These are phyloP conservation scores for Pholis gunnellus DNA, from an alignment of 2,113 vertebrate genomes.

Conservation along the genomic window DNA sequence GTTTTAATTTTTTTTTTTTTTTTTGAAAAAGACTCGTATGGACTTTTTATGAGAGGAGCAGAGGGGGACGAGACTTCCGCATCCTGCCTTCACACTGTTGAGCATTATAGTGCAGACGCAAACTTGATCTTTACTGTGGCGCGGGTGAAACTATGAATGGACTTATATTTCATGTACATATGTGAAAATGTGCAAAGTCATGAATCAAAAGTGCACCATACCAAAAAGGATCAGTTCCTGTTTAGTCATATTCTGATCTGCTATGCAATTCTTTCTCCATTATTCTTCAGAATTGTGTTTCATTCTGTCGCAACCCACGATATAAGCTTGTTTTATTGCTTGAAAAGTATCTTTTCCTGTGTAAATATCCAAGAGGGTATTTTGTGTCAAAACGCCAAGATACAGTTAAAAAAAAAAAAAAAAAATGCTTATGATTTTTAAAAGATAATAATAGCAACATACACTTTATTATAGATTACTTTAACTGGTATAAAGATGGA, in stretches of 20 bases:
- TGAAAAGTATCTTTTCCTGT: conserved; percentile 86
- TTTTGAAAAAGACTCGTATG: conserved; percentile 60
- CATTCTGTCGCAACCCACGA: conserved; percentile 85
- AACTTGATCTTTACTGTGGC: conserved; percentile 77
- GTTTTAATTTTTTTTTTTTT: conserved; percentile 61
- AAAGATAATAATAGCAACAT: conserved; percentile 80
- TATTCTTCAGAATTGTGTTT: conserved; percentile 86
- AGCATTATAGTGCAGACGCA: conserved; percentile 75
- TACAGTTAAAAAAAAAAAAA: conserved; percentile 39
- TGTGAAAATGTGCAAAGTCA: conserved; percentile 81
- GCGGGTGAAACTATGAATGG: conserved; percentile 82
- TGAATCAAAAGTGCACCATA: conserved; percentile 87
- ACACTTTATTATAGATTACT: conserved; percentile 88
- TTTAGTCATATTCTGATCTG: conserved; percentile 90
- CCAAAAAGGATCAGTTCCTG: conserved; percentile 88
- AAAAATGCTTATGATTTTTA: conserved; percentile 87
- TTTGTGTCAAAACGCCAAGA: conserved; percentile 87
- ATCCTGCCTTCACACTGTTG: conserved; percentile 64
- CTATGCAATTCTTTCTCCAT: conserved; percentile 93
- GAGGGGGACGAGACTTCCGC: conserved; percentile 38
- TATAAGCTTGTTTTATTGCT: conserved; percentile 90
- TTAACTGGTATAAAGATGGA: conserved; percentile 88
- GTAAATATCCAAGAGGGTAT: conserved; percentile 82
- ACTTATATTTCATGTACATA: conserved; percentile 86
- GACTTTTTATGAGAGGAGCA: conserved; percentile 66